Evolutionary conservation across 2,797 vertebrate species (phyloP).

Genomic region (Glyptemys insculpta): DNA sequence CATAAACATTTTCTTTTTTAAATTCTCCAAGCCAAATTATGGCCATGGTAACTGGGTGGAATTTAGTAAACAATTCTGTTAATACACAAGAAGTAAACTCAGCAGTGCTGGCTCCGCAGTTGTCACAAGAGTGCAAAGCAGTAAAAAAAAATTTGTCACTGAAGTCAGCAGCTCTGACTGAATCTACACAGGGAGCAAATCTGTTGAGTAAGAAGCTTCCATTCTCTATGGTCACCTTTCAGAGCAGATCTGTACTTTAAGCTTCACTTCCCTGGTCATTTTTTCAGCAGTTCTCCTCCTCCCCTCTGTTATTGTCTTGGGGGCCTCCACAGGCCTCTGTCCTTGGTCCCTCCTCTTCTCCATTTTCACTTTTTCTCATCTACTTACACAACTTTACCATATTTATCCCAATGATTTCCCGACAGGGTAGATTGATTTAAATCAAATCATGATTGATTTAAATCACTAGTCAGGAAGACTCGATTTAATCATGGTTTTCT

Average conservation of each 20-base stretch:
- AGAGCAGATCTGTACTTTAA: not conserved
- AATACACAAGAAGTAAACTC: not conserved
- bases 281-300: not conserved
- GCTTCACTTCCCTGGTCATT: not conserved
- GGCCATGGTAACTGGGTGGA: not conserved
- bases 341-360: not conserved
- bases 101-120: fast-evolving
- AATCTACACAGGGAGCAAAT: not conserved
- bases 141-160: not conserved
- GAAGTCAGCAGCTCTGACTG: not conserved
- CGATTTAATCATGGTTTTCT: too few relatives aligned
- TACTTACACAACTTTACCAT: not conserved
- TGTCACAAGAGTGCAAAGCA: not conserved
- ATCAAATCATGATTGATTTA: too few relatives aligned
- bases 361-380: not conserved
- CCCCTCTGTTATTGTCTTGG: not conserved
- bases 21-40: not conserved
- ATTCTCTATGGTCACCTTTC: not conserved
- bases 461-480: too few relatives aligned
- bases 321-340: not conserved
- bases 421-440: too few relatives aligned
- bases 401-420: not conserved
- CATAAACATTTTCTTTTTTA: not conserved
- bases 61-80: not conserved
- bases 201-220: not conserved